phyloP scores from a whole-genome alignment of 2,797 vertebrate genomes.

The Coendou prehensilis region DNA sequence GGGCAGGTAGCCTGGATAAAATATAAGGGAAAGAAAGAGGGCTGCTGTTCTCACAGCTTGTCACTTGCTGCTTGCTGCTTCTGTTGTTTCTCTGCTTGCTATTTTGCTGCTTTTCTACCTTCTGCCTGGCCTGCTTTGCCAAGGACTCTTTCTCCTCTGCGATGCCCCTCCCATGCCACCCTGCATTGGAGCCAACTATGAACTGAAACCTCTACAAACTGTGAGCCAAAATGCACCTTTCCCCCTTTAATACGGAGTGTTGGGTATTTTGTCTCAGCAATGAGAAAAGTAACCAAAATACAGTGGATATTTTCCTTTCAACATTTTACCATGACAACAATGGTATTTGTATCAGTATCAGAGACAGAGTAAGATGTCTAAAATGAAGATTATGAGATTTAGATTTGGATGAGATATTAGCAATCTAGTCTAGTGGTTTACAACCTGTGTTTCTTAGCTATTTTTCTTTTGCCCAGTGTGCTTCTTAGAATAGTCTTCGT shows the following conservation, averaged over 20 bases:
- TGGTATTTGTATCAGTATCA: neutral
- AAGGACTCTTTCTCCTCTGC: neutral
- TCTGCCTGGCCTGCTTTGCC: neutral
- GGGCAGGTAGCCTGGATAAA: neutral
- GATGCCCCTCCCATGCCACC: neutral
- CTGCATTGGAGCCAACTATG: neutral
- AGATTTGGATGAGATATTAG: neutral
- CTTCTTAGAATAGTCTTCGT: neutral
- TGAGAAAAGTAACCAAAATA: neutral
- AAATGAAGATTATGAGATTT: neutral
- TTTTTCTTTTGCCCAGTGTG: neutral
- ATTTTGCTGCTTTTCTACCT: neutral
- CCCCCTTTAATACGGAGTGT: neutral
- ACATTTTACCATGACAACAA: conserved; percentile 17
- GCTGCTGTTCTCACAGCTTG: neutral
- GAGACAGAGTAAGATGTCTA: neutral
- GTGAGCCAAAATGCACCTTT: neutral
- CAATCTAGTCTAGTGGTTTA: neutral
- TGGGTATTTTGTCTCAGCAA: neutral
- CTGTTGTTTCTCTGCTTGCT: neutral
- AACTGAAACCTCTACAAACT: neutral
- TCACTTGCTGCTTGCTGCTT: neutral
- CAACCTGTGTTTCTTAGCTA: neutral
- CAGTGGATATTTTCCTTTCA: neutral
- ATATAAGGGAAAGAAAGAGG: neutral